phyloP scores from a whole-genome alignment of 1,140 invertebrate species.

The Charaxes varanes region DNA sequence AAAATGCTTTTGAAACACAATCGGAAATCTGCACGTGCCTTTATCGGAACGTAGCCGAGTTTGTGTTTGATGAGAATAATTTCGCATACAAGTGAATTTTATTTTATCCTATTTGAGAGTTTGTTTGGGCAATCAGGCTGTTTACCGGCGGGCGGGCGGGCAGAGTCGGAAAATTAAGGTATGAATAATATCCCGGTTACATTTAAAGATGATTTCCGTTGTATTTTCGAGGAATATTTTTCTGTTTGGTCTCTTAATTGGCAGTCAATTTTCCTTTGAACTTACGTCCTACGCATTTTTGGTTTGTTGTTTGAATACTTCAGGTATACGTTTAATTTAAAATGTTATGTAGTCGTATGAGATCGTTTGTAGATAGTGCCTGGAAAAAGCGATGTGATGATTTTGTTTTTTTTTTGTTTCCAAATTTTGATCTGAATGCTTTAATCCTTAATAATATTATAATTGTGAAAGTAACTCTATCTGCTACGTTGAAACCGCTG shows the following conservation, averaged over 20 bases:
- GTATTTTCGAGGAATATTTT: neutral
- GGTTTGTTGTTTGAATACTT: too few relatives aligned
- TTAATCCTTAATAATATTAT: too few relatives aligned
- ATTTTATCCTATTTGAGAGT: neutral
- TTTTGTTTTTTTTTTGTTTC: too few relatives aligned
- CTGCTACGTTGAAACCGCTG: too few relatives aligned
- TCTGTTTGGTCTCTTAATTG: neutral
- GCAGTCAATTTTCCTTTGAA: neutral
- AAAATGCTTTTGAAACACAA: too few relatives aligned
- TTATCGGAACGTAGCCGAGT: neutral
- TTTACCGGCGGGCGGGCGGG: neutral
- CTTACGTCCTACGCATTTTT: too few relatives aligned
- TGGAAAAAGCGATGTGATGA: too few relatives aligned
- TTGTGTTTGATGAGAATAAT: neutral
- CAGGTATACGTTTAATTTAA: too few relatives aligned
- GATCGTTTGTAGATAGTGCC: too few relatives aligned
- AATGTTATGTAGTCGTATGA: too few relatives aligned
- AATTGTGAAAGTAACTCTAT: too few relatives aligned
- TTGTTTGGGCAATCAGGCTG: conserved; percentile 1
- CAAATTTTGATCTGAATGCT: too few relatives aligned
- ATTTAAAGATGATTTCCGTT: neutral
- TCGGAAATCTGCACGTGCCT: neutral
- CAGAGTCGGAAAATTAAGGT: conserved; percentile 1
- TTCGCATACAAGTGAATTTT: conserved; percentile 1
- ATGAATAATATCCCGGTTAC: conserved; percentile 3